Base-by-base conservation (phyloP, 1,140 invertebrate genomes). In the Drosophila ercepeae region DNA sequence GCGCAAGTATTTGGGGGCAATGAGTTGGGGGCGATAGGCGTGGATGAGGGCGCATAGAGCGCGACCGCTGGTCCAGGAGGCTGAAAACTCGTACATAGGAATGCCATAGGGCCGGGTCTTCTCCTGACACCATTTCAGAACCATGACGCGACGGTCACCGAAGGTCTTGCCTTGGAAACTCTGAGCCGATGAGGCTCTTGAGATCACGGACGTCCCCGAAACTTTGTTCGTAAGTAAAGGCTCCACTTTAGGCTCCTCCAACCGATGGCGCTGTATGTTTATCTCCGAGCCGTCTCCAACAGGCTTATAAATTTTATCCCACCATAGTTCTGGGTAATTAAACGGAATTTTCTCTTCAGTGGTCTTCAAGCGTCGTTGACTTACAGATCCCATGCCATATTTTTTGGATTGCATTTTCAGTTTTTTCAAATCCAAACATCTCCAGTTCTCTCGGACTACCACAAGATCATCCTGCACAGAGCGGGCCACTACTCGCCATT, bases 11-110 rank as follows among this genome's bases (percentile, higher is more conserved):
- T 29, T 49, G 5, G 1, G 2, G 0, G 79, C 67, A 8, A 84
- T 60, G 13, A 81, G 5, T 0, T 88, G 27, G 0, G 77, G 57
- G 4, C 32, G 41, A 16, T 61, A 81, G 3, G 64, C 45, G 18
- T 81, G 61, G 0, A 86, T 69, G 9, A 86, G 5, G 2, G 82
- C 81, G 6, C 77, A 79, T 0, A 81, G 53, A n/a, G 81, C 81
- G 4, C 54, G 67, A 0, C 81, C 81, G 6, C 48, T 61, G 0
- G 7, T 27, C 82, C 82, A 86, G 6, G 81, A 86, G 0, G 1
- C 2, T 0, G 55, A 58, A 46, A 86, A 86, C 49, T 86, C 81
- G 9, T 86, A 81, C 72, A 86, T 70, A 0, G 82, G 82, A n/a
- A 86, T 27, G 1, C 77, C 77, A 14, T 82, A 86, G 1, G 69